Conservation (phyloP, 2,888 invertebrate genomes). For the Drymonia ruficornis region DNA sequence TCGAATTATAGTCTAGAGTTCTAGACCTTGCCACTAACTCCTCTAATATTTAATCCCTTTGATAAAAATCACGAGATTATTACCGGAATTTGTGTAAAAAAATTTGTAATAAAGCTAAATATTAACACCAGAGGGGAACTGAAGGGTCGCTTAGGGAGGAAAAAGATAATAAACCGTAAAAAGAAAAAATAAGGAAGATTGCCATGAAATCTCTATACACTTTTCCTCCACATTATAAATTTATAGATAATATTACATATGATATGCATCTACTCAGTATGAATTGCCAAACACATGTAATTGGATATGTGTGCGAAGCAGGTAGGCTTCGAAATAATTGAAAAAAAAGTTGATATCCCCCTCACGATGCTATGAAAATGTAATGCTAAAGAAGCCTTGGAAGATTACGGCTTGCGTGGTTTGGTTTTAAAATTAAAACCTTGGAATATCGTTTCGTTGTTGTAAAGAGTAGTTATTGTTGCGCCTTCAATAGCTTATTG, state of each 20-base stretch:
- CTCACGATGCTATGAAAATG: conserved; percentile 52
- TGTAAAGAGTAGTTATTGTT: neutral
- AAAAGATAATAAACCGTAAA: conserved; percentile 22
- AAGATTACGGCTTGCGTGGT: conserved; percentile 48
- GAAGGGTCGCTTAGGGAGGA: conserved; percentile 14
- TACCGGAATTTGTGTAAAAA: conserved; percentile 20
- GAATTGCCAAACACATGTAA: conserved; percentile 33
- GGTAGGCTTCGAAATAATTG: conserved; percentile 62
- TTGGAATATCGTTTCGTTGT: conserved; percentile 22
- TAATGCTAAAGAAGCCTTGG: conserved; percentile 69
- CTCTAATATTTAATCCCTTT: neutral
- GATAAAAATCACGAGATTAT: conserved; percentile 20
- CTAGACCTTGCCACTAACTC: too few species aligned
- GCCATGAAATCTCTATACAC: conserved; percentile 18
- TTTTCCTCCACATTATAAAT: conserved; percentile 27
- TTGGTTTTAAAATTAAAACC: conserved; percentile 48
- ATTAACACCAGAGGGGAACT: conserved; percentile 20
- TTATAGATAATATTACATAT: conserved; percentile 15
- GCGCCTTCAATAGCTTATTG: too few species aligned
- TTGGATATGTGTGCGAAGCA: conserved; percentile 50
- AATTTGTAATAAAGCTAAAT: conserved; percentile 29
- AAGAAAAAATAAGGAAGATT: conserved; percentile 25
- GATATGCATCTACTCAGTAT: conserved; percentile 15
- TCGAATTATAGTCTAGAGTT: too few species aligned
- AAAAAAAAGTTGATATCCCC: conserved; percentile 50